These are phyloP conservation scores for Balearica regulorum DNA, from an alignment of 2,797 vertebrate genomes.

Conservation along the genomic window DNA sequence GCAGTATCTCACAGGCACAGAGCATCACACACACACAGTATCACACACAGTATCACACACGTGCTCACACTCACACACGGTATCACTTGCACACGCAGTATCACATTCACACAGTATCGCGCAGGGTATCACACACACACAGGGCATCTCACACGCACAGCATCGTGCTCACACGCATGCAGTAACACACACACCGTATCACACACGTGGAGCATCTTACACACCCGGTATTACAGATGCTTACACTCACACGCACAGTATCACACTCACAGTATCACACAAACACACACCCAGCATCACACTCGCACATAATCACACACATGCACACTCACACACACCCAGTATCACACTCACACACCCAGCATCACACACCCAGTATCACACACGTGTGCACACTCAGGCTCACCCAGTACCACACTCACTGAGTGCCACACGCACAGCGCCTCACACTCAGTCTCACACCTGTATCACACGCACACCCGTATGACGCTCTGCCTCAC, in stretches of 20 bases:
- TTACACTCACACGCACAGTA: not conserved
- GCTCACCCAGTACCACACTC: not conserved
- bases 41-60: not conserved
- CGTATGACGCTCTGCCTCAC: not conserved
- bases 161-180: not conserved
- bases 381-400: not conserved
- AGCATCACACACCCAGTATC: not conserved
- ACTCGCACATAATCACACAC: not conserved
- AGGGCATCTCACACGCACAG: not conserved
- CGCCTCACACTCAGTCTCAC: no score
- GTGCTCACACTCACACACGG: not conserved
- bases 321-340: not conserved
- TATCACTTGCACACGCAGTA: not conserved
- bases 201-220: not conserved
- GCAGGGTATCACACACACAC: not conserved
- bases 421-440: not conserved
- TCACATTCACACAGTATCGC: not conserved
- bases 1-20: no score
- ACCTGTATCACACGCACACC: not conserved
- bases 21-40: not conserved
- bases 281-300: not conserved
- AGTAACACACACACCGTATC: no score
- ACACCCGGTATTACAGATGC: not conserved
- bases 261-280: not conserved
- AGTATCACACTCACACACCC: not conserved